A percentile compares a stretch with the other conserved stretches of the same genome.
Evolutionary conservation across 2,113 vertebrate genomes (phyloP).

Genomic region (Gymnarchus niloticus): DNA sequence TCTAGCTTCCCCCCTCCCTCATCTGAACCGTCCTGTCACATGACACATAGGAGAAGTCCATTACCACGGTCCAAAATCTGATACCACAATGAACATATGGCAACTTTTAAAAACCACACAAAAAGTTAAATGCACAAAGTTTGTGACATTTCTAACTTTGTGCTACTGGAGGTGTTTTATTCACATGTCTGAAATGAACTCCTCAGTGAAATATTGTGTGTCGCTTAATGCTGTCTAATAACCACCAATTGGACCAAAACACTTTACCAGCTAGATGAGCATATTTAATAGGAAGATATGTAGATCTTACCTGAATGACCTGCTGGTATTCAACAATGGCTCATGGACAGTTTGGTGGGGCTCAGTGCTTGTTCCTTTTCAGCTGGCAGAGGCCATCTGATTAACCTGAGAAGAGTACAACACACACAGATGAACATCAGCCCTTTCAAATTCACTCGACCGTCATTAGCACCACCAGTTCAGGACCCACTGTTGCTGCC

Average conservation of each 20-base stretch:
- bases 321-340: not conserved
- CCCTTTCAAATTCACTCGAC: conserved; percentile 51
- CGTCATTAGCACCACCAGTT: conserved; percentile 52
- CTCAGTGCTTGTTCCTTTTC: conserved; percentile 27
- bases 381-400: conserved; percentile 46
- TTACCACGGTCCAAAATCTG: not conserved
- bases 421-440: conserved; percentile 43
- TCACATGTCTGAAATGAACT: too few species aligned
- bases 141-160: not conserved
- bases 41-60: not conserved
- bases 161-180: not conserved
- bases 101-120: not conserved
- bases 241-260: too few species aligned
- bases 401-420: conserved; percentile 47
- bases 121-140: not conserved
- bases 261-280: not conserved
- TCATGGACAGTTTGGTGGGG: not conserved
- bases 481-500: not conserved
- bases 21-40: not conserved
- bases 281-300: not conserved
- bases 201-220: not conserved
- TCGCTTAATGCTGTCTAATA: not conserved
- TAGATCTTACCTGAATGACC: not conserved
- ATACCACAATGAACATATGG: not conserved
- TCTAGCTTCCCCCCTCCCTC: not conserved